Base-by-base conservation (phyloP, 2,113 vertebrate species). In the Romanogobio albipinnatus region DNA sequence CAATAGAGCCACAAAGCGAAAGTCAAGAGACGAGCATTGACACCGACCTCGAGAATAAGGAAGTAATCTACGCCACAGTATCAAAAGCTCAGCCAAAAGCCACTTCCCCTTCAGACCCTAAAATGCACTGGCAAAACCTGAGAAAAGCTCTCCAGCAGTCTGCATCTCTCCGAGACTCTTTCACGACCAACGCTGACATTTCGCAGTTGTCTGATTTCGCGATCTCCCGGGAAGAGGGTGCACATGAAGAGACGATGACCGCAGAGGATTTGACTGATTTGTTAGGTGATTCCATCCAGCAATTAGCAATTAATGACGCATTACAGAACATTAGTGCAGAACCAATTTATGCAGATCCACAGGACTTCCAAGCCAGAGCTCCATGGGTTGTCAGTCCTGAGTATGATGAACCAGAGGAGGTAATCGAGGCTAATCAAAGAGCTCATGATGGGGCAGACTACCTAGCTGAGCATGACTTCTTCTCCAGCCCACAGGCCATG, bases 301-400 rank as follows among this genome's bases (percentile, higher is more conserved):
- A 93, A 6, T 88, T 58, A 0, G 78, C 62, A 14, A 76, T 84
- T 47, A 33, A 26, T n/a, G 4, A 6, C 1, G 3, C 14, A 0
- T 22, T 49, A 0, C 0, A 49, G 0, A 10, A 43, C 4, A 0
- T 75, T 5, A 90, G 87, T 3, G 85, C 85, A 0, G 95, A 98
- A 0, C 96, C 96, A 90, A 96, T 98, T 89, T 98, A 98, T 0
- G 96, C 97, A 0, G 96, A 96, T 74, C 96, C 96, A 0, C 95
- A 96, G 77, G 93, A 91, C 0, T 83, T 93, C 5, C 87, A 90
- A 0, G 61, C 68, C 81, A 29, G 1, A 14, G 58, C 33, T 13
- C 14, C 45, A 61, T 73, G 33, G 17, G 1, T 3, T 19, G 61
- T 74, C 15, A 0, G 49, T 2, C 90, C 91, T 0, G 39, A 95